A percentile compares a stretch with the other conserved stretches of the same genome.
phyloP scores from a whole-genome alignment of 1,140 invertebrate species.

The Orchesella cincta region DNA sequence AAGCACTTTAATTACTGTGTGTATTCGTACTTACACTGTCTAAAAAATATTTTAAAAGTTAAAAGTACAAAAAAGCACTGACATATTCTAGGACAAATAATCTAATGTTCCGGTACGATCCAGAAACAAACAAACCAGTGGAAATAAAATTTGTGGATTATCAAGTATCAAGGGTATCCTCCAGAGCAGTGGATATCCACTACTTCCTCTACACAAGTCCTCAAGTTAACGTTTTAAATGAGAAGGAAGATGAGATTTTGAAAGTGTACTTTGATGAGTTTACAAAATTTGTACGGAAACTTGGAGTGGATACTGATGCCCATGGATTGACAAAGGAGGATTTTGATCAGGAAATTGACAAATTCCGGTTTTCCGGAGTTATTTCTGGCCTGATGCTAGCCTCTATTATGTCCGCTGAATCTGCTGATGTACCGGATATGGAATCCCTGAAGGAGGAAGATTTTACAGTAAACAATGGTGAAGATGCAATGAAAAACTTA shows the following conservation, averaged over 20 bases:
- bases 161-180: slow-evolving; percentile 59
- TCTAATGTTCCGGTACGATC: slow-evolving; percentile 65
- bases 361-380: slow-evolving; percentile 11
- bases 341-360: slow-evolving; percentile 30
- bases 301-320: not conserved
- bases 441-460: slow-evolving; percentile 21
- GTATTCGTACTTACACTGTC: not conserved
- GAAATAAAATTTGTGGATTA: slow-evolving; percentile 58
- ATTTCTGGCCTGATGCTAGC: slow-evolving; percentile 27
- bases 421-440: slow-evolving; percentile 36
- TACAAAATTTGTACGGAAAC: not conserved
- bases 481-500: not conserved
- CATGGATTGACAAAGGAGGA: slow-evolving; percentile 30
- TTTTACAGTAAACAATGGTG: not conserved
- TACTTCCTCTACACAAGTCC: slow-evolving; percentile 63
- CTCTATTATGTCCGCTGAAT: slow-evolving; percentile 27
- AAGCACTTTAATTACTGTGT: too few species aligned
- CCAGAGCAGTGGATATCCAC: slow-evolving; percentile 61
- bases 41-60: not conserved
- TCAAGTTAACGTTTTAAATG: slow-evolving; percentile 29
- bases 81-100: slow-evolving; percentile 17
- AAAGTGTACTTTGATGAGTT: slow-evolving; percentile 32
- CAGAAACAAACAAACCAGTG: slow-evolving; percentile 27
- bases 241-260: slow-evolving; percentile 29
- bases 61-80: too few species aligned